Evolutionary conservation across 37 sponge, comb jelly and placozoan genomes (phyloP), one percentile per base, ranked within the genome.

Genomic region (Eunapius fragilis): DNA sequence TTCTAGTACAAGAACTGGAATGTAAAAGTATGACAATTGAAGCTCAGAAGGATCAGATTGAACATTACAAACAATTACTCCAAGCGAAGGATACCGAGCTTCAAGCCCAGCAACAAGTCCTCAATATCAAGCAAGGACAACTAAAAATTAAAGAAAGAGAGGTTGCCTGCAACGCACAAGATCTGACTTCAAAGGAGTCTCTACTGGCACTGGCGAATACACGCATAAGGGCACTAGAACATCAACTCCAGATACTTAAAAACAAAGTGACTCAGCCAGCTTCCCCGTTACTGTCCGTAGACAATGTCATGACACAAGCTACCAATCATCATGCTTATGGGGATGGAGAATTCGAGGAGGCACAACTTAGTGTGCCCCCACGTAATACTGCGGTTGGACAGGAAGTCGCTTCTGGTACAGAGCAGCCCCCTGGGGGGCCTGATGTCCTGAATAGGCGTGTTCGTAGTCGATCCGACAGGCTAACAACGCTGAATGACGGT

Each of bases 61-160:
- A 88, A 27, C 33, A 31, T 34, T 82, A 88, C 83, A 88, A 82
- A 77, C 83, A 83, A 32, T 47, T 58, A 2, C 70, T 88, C 23
- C 77, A 70, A 2, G 41, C 70, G 28, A 88, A 88, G 31, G 83
- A 88, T 12, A 76, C 35, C 0, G 76, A 78, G 47, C 69, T 88
- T 3, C 67, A 78, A 30, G 82, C 82, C 4, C 71, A 88, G 27
- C 83, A 88, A 32, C 82, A 74, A 47, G 88, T 48, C 14, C 25
- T 77, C 2, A 37, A 83, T 10, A 83, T 77, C 35, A 88, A 88
- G 37, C 83, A 88, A 10, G 82, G 83, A 28, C 83, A 82, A 37
- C 77, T 82, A 33, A 88, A 88, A 49, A 78, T 83, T 35, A 88
- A 88, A 50, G 88, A 75, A 2, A 37, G 88, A 67, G 88, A 88